These are phyloP conservation scores for Lithophane ornitopus DNA, from an alignment of 2,888 invertebrate genomes.

Conservation along the genomic window DNA sequence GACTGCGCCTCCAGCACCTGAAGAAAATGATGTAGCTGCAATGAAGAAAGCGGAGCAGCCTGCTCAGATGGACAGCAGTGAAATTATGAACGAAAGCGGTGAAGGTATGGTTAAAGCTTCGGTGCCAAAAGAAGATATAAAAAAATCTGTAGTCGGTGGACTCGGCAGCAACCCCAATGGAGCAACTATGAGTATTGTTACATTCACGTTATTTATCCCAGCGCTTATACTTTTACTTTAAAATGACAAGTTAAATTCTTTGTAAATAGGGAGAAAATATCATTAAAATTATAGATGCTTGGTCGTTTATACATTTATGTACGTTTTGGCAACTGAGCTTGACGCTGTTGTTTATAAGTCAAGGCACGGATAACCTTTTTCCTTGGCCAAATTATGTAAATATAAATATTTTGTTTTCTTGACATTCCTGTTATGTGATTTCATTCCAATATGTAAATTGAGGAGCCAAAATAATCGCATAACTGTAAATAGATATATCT, in stretches of 20 bases:
- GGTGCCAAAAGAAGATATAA: conserved; percentile 82
- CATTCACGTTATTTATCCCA: conserved; percentile 77
- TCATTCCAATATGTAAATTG: conserved; percentile 86
- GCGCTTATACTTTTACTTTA: conserved; percentile 82
- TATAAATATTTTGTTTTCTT: conserved; percentile 80
- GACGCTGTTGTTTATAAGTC: conserved; percentile 81
- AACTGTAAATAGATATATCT: conserved; percentile 86
- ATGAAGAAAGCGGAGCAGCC: conserved; percentile 76
- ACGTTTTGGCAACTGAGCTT: conserved; percentile 82
- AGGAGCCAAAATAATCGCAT: conserved; percentile 84
- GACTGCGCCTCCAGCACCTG: conserved; percentile 88
- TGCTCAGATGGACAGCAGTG: conserved; percentile 77
- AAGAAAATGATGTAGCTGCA: conserved; percentile 83
- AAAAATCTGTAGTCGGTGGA: conserved; percentile 81
- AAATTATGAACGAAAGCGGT: conserved; percentile 80
- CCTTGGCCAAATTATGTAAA: conserved; percentile 80
- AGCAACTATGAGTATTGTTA: conserved; percentile 72
- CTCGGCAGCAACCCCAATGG: conserved; percentile 81
- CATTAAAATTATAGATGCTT: conserved; percentile 81
- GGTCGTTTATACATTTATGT: conserved; percentile 76
- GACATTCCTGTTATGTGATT: conserved; percentile 89
- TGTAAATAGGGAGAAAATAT: conserved; percentile 85
- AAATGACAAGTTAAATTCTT: conserved; percentile 70
- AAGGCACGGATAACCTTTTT: conserved; percentile 66
- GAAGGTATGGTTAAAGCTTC: conserved; percentile 77